These are phyloP conservation scores for Aricia artaxerxes DNA, from an alignment of 2,888 invertebrate species.

Conservation along the genomic window DNA sequence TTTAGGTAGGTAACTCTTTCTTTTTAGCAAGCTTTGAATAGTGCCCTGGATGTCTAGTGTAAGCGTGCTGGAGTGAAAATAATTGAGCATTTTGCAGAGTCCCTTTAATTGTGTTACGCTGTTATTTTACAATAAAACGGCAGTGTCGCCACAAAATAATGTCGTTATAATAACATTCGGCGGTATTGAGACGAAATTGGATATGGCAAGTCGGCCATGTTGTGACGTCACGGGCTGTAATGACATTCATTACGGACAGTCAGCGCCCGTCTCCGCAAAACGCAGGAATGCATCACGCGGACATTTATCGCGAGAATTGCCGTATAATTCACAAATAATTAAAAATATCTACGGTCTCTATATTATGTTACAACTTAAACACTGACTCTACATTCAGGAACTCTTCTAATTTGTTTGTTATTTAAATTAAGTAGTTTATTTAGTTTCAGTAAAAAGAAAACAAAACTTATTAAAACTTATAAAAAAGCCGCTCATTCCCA, in stretches of 20 bases:
- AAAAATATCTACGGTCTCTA: not conserved
- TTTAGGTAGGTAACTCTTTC: too few species aligned
- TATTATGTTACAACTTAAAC: too few species aligned
- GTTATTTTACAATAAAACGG: constrained; percentile 4
- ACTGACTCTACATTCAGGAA: too few species aligned
- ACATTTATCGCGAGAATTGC: constrained; percentile 63
- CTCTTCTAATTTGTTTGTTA: too few species aligned
- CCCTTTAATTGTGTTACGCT: not conserved
- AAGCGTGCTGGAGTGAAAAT: too few species aligned
- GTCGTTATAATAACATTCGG: constrained; percentile 72
- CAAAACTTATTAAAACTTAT: too few species aligned
- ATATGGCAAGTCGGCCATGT: constrained; percentile 66
- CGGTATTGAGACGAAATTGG: constrained; percentile 74
- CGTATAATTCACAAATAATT: not conserved
- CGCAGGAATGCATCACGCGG: constrained; percentile 43
- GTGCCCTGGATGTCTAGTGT: too few species aligned
- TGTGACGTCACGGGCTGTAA: constrained; percentile 71
- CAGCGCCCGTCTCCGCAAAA: constrained; percentile 59
- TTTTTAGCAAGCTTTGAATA: too few species aligned
- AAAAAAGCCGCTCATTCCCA: too few species aligned
- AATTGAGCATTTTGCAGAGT: too few species aligned
- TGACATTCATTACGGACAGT: constrained; percentile 73
- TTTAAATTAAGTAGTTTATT: too few species aligned
- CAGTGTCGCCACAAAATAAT: constrained; percentile 56
- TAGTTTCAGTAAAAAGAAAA: too few species aligned